These are phyloP conservation scores for Aspidiotus destructor DNA, from an alignment of 2,888 invertebrate species.

Conservation along the genomic window DNA sequence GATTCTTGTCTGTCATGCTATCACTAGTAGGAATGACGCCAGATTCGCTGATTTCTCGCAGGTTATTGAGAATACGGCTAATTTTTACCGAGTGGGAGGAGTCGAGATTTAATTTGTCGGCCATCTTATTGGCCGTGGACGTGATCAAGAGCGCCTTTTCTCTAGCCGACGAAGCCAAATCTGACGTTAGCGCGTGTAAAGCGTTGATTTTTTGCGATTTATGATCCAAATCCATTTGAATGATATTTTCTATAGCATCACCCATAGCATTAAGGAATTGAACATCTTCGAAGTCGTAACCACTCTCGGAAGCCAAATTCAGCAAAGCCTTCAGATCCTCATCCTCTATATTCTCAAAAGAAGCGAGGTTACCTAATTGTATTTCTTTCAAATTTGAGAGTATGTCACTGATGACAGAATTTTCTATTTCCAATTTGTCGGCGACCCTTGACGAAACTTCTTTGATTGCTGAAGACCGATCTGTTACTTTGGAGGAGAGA, in stretches of 20 bases:
- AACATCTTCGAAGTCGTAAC: neutral
- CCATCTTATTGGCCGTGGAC: conserved; percentile 36
- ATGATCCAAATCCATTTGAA: conserved; percentile 1
- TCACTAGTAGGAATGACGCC: neutral
- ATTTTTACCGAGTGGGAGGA: conserved; percentile 43
- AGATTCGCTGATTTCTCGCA: conserved; percentile 11
- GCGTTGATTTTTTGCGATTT: conserved; percentile 7
- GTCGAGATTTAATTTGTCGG: conserved; percentile 42
- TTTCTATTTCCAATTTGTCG: neutral
- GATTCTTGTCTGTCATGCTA: conserved; percentile 12
- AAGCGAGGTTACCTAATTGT: conserved; percentile 42
- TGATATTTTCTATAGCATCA: conserved; percentile 12
- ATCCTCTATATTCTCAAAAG: conserved; percentile 42
- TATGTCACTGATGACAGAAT: neutral
- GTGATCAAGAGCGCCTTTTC: conserved; percentile 41
- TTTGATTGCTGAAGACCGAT: neutral
- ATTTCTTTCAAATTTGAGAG: neutral
- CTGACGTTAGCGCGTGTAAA: conserved; percentile 1
- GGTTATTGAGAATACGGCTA: conserved; percentile 43
- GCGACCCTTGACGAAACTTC: neutral
- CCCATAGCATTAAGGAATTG: conserved; percentile 4
- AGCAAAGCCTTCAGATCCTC: conserved; percentile 15
- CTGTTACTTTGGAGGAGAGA: neutral
- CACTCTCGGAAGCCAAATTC: conserved; percentile 7
- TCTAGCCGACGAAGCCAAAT: neutral